phyloP scores from a whole-genome alignment of 1,140 invertebrate genomes.

The Cotesia typhae region DNA sequence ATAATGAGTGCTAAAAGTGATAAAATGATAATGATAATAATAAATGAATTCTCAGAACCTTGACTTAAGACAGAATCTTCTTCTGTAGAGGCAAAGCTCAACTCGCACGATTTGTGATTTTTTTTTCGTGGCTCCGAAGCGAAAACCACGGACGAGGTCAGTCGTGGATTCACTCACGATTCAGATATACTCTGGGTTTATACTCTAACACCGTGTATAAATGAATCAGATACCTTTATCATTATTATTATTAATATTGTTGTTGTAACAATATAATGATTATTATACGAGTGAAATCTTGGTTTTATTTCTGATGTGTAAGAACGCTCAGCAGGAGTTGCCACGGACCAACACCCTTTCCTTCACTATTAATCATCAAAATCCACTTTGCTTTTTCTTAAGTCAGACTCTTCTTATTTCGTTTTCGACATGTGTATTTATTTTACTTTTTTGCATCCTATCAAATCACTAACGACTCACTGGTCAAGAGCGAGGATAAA shows the following conservation, averaged over 20 bases:
- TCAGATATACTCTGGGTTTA: background rate
- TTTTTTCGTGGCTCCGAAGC: background rate
- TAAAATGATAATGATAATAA: background rate
- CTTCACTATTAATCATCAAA: slow-evolving; percentile 6
- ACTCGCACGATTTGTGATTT: slow-evolving; percentile 29
- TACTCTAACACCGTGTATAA: background rate
- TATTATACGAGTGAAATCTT: background rate
- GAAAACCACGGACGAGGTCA: slow-evolving; percentile 25
- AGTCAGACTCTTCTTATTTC: background rate
- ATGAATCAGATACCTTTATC: too few relatives aligned
- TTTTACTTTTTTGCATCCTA: slow-evolving; percentile 22
- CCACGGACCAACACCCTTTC: slow-evolving; percentile 2
- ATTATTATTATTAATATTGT: too few relatives aligned
- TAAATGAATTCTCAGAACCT: background rate
- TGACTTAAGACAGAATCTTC: slow-evolving; percentile 15
- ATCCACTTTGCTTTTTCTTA: background rate
- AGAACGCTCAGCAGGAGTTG: slow-evolving; percentile 28
- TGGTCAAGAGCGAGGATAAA: slow-evolving; percentile 23
- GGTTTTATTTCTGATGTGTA: slow-evolving; percentile 4
- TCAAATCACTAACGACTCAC: slow-evolving; percentile 41
- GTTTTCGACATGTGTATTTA: background rate
- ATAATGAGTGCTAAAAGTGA: too few relatives aligned
- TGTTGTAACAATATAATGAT: background rate
- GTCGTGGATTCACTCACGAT: slow-evolving; percentile 29
- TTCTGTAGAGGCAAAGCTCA: background rate